phyloP scores from a whole-genome alignment of 2,797 vertebrate genomes.

The Macroramphosus scolopax region DNA sequence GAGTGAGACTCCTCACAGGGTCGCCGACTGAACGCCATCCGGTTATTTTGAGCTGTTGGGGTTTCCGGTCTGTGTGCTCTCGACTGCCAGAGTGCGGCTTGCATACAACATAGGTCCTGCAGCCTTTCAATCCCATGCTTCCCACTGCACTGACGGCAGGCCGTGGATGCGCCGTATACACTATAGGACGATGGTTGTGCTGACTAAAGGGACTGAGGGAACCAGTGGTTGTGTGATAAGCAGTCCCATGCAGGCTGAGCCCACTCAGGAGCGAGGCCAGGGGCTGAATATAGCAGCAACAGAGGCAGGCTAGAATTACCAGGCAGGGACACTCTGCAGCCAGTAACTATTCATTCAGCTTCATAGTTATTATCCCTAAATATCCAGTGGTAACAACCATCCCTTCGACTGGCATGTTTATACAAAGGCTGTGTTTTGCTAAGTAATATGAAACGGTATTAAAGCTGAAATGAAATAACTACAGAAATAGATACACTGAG shows the following conservation, averaged over 20 bases:
- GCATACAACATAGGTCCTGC: slow-evolving; percentile 2
- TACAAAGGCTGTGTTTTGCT: slow-evolving; percentile 54
- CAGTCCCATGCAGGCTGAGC: slow-evolving; percentile 52
- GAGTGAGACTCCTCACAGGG: slow-evolving; percentile 55
- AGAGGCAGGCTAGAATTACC: slow-evolving; percentile 69
- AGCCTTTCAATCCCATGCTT: slow-evolving; percentile 12
- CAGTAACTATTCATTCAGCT: slow-evolving; percentile 62
- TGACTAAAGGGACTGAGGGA: slow-evolving; percentile 51
- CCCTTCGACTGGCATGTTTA: slow-evolving; percentile 63
- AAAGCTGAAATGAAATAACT: slow-evolving; percentile 38
- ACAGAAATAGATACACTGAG: slow-evolving; percentile 40
- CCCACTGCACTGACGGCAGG: slow-evolving; percentile 20
- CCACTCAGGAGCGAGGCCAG: slow-evolving; percentile 55
- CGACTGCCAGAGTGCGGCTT: too few species aligned
- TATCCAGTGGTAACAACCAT: slow-evolving; percentile 64
- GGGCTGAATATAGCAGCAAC: slow-evolving; percentile 67
- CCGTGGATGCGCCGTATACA: slow-evolving; percentile 14
- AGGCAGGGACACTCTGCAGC: slow-evolving; percentile 46
- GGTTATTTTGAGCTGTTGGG: neutral
- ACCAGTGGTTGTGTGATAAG: slow-evolving; percentile 67
- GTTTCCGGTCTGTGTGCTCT: too few species aligned
- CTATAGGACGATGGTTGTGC: slow-evolving; percentile 49
- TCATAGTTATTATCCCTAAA: slow-evolving; percentile 76
- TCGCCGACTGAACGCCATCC: neutral
- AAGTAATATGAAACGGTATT: slow-evolving; percentile 54